Base-by-base conservation (phyloP, 2,888 invertebrate genomes). In the Drosophila prostipennis region DNA sequence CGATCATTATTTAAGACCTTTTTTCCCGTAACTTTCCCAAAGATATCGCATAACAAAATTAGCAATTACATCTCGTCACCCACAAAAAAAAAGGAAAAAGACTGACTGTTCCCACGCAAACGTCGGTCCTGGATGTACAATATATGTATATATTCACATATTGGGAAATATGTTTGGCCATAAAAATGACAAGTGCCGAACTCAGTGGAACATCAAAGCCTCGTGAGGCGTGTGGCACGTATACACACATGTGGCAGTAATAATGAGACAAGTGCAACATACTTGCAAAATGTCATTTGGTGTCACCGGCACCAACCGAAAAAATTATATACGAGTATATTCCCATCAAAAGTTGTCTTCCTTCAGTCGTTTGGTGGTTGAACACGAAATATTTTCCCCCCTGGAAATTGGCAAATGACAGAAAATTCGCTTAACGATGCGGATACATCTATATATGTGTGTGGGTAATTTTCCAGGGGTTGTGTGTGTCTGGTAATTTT, bases 101-200 rank as follows among this genome's bases (percentile, higher is more conserved):
- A n/a, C 7, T 63, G 42, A 59, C 26, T 77, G 37, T 76, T 89
- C 90, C 83, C 71, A 71, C 73, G 72, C 70, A 83, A 81, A 87
- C 78, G 75, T 89, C 78, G 75, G 16, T 34, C 7, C 29, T 36
- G 14, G 14, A 29, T 13, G 48, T 14, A 26, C n/a, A 34, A 42
- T 34, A 37, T 48, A 40, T 43, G 32, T 34, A 48, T 43, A 45
- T 32, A 48, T 23, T 23, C 32, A 67, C 39, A 63, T 83, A 83
- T 86, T 81, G 72, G 61, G 53, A 79, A 82, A 78, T 76, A 82
- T 78, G 74, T 72, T 81, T 57, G 72, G 72, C 74, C 76, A 72
- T 89, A 87, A 87, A 89, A 86, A 67, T 81, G 90, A 84, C 89
- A 89, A 90, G 89, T 89, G 90, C 64, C 84, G 77, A 87, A 85